These are phyloP conservation scores for Agrotis ipsilon DNA, from an alignment of 2,888 invertebrate genomes.

Conservation along the genomic window DNA sequence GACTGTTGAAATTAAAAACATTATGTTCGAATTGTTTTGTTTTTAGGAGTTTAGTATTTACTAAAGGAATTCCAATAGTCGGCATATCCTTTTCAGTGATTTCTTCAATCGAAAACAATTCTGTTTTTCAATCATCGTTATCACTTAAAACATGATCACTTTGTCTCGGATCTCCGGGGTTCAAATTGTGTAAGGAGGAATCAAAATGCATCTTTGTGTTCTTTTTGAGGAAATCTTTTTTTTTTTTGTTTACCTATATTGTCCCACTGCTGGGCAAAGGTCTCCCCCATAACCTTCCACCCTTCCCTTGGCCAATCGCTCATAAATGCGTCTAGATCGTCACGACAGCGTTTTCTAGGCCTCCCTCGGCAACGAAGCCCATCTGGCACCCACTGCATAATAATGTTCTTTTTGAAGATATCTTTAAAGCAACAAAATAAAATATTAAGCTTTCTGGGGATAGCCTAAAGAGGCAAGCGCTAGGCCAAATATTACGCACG, in stretches of 20 bases:
- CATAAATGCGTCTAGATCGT: no score
- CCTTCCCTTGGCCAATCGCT: no score
- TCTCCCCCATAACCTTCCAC: no score
- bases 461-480: neutral
- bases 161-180: neutral
- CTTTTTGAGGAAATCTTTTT: conserved; percentile 1
- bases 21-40: no score
- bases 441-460: neutral
- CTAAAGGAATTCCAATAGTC: no score
- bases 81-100: neutral
- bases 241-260: no score
- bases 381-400: no score
- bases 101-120: neutral
- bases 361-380: no score
- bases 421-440: no score
- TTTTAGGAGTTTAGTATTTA: no score
- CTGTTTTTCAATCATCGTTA: neutral
- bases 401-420: conserved; percentile 1
- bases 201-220: neutral
- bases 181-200: neutral
- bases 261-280: no score
- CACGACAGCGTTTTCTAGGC: no score
- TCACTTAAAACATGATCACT: neutral
- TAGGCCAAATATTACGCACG: conserved; percentile 9
- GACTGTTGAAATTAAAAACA: conserved; percentile 12